Base-by-base conservation (phyloP, 1,140 invertebrate genomes). In the Drosophila seguyi region DNA sequence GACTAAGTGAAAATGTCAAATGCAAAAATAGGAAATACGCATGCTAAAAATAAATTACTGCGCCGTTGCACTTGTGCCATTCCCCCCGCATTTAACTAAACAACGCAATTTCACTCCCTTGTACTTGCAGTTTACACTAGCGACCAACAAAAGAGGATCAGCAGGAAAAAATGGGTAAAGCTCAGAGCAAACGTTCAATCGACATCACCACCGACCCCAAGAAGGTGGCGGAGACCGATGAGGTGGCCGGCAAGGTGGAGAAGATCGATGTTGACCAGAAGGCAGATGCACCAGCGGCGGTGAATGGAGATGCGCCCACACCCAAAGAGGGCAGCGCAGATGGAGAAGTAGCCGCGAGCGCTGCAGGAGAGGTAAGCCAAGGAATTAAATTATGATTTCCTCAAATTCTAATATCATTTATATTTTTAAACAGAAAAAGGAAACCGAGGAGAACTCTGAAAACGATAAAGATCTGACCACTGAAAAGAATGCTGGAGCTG, bases 161-260 rank as follows among this genome's bases (percentile, higher is more conserved):
- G 48, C 61, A 58, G 41, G 14, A 41, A 78, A 92, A 97, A 92
- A 97, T 97, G 96, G 96, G 96, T 93, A 96, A 95, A 93, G 95
- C 95, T 94, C 96, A 97, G 93, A 97, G 96, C 93, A 97, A 96
- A 93, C 95, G 96, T 93, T 97, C 96, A 79, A 96, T 97, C 90
- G 96, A 97, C 91, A 97, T 97, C 93, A 96, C 95, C 78, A 96
- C 96, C 91, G 96, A 96, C 81, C 95, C 96, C 87, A 96, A 96
- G 91, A 96, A 96, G 87, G 95, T 95, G 72, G 94, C 94, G 53
- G 94, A 94, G 41, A 95, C 94, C 59, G 95, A 95, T 45, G 95
- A 95, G 61, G 95, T 95, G 71, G 95, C 95, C 79, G 95, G 94
- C 36, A 95, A 95, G 91, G 95, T 97, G 77, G 95, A 96, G 74